These are phyloP conservation scores for Fragum fragum DNA, from an alignment of 2,888 invertebrate species.

Conservation along the genomic window DNA sequence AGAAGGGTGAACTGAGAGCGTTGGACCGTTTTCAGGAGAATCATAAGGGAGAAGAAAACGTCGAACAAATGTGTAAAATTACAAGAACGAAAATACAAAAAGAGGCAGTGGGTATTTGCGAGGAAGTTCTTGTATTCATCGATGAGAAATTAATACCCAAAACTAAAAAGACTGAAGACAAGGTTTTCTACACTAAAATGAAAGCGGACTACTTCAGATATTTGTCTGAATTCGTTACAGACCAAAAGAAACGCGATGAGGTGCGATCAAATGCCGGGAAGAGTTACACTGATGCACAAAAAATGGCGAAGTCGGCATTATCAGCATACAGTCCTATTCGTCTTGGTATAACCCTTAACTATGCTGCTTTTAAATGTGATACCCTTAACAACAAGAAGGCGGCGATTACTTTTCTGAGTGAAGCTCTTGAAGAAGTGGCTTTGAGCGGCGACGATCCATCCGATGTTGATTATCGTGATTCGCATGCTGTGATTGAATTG, in stretches of 20 bases:
- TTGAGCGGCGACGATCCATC: background rate
- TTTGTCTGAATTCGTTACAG: background rate
- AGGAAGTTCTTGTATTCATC: background rate
- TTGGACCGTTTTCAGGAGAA: background rate
- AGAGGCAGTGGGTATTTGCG: background rate
- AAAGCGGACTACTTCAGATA: background rate
- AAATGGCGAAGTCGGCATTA: background rate
- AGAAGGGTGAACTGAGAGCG: background rate
- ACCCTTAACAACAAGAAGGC: background rate
- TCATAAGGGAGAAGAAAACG: background rate
- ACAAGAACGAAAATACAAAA: background rate
- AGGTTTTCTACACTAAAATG: background rate
- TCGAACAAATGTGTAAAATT: background rate
- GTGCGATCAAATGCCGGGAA: background rate
- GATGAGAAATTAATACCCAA: background rate
- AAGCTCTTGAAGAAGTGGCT: background rate
- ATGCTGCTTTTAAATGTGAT: background rate
- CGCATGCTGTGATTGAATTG: background rate
- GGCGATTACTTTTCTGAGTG: background rate
- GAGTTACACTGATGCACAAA: background rate
- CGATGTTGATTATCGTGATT: background rate
- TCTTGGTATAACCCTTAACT: background rate
- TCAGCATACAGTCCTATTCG: background rate
- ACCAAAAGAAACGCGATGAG: background rate
- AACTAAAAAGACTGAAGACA: background rate